Evolutionary conservation across 2,113 vertebrate species (phyloP).

Genomic region (Macquaria australasica): DNA sequence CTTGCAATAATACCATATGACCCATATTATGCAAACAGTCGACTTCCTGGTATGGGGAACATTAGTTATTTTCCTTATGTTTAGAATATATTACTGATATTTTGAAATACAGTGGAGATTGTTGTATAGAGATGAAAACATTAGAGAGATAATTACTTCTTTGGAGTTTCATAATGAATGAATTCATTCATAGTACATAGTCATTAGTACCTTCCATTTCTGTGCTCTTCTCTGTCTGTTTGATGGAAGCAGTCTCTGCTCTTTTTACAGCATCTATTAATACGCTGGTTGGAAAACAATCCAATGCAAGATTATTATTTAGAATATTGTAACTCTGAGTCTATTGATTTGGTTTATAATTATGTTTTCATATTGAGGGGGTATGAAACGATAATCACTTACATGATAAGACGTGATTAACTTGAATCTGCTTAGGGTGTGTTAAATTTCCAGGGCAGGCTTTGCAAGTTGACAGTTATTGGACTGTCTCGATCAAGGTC

Average conservation of each 20-base stretch:
- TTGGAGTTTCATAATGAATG: neutral
- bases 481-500: neutral
- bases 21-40: neutral
- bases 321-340: neutral
- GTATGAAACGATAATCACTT: neutral
- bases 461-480: neutral
- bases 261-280: neutral
- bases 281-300: neutral
- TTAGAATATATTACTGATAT: neutral
- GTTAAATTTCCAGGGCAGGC: neutral
- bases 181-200: no score
- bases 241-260: neutral
- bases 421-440: neutral
- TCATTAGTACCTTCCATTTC: neutral
- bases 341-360: constrained; percentile 4
- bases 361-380: neutral
- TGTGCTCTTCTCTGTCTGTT: neutral
- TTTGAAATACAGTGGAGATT: neutral
- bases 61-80: neutral
- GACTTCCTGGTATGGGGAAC: neutral
- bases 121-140: neutral
- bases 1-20: neutral
- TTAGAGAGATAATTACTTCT: neutral
- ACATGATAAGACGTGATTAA: neutral
- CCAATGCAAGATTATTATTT: neutral